A percentile compares a stretch with the other conserved stretches of the same genome.
Evolutionary conservation across 1,140 invertebrate species (phyloP).

Genomic region (Argopecten irradians): DNA sequence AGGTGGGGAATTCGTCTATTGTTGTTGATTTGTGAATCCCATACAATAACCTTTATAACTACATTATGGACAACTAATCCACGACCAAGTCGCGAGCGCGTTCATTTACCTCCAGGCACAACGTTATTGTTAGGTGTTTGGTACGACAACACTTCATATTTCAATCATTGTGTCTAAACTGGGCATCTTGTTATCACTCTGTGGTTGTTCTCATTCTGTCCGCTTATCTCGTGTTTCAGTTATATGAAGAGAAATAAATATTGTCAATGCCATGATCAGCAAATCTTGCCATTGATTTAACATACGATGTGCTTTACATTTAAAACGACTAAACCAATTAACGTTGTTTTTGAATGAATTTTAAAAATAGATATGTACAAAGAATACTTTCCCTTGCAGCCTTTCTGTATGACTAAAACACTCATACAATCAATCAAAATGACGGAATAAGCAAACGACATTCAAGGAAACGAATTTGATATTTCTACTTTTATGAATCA

Average conservation of each 20-base stretch:
- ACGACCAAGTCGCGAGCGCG: neutral
- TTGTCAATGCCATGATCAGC: neutral
- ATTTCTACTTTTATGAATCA: too few relatives aligned
- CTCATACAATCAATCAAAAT: too few relatives aligned
- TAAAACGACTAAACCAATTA: too few relatives aligned
- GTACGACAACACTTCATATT: constrained; percentile 1
- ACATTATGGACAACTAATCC: constrained; percentile 1
- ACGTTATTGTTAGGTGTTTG: neutral
- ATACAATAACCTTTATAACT: neutral
- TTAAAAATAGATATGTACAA: too few relatives aligned
- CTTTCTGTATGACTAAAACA: too few relatives aligned
- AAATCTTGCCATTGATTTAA: neutral
- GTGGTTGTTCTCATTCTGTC: neutral
- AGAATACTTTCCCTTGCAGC: too few relatives aligned
- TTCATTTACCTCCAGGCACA: neutral
- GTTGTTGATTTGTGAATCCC: neutral
- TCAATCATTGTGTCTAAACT: constrained; percentile 2
- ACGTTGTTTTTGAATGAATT: too few relatives aligned
- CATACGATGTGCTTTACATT: neutral
- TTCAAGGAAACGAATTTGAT: too few relatives aligned
- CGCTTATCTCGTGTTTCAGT: neutral
- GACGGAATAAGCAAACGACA: too few relatives aligned
- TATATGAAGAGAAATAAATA: constrained; percentile 11
- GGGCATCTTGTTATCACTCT: neutral
- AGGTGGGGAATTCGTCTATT: neutral